phyloP scores from a whole-genome alignment of 2,797 vertebrate genomes.

The Pantherophis alleghaniensis region DNA sequence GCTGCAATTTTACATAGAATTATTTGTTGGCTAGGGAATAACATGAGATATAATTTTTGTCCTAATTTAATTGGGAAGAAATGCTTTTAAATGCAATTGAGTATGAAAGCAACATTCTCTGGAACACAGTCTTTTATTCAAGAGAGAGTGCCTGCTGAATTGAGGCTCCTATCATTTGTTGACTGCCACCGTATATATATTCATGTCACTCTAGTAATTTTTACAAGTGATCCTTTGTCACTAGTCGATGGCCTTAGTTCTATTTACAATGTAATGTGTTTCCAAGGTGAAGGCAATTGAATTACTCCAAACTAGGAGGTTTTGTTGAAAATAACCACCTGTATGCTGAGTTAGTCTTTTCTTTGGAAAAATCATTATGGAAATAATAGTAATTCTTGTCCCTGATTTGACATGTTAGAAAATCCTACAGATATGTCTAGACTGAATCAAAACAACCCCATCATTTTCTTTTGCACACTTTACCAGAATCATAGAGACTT shows the following conservation, averaged over 20 bases:
- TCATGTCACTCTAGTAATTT: background rate
- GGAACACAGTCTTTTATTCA: background rate
- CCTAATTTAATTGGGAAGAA: background rate
- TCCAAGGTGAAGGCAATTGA: background rate
- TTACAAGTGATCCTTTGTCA: background rate
- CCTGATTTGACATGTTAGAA: background rate
- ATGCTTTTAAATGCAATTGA: background rate
- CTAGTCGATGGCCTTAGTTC: background rate
- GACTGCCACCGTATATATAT: background rate
- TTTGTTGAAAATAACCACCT: background rate
- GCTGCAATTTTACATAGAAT: background rate
- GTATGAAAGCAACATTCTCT: background rate
- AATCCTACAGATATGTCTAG: background rate
- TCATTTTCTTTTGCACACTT: background rate
- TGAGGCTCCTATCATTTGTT: background rate
- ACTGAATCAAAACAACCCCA: background rate
- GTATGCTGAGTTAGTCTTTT: background rate
- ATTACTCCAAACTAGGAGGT: background rate
- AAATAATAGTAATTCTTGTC: background rate
- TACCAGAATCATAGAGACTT: background rate
- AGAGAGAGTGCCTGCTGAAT: background rate
- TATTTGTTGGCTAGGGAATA: conserved; percentile 7
- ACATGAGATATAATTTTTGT: background rate
- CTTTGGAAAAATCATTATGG: background rate
- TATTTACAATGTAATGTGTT: background rate